Percentiles rank a stretch among this genome's conserved stretches.
These are phyloP conservation scores for Cheirogaleus medius DNA, from an alignment of 2,113 vertebrate species.

Conservation along the genomic window DNA sequence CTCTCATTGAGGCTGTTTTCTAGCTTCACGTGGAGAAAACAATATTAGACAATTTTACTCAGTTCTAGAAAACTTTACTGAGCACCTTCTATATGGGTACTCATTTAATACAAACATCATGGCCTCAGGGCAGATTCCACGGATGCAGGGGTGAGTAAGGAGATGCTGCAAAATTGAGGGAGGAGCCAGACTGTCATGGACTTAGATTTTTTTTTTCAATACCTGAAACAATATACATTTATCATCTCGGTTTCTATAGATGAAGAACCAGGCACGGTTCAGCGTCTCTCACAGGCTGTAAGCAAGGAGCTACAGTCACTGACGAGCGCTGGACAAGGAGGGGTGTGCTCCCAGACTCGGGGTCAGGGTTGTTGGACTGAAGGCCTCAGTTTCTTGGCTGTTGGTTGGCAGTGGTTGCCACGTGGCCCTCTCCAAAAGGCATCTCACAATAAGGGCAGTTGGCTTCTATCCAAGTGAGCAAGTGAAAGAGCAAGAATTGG, in stretches of 20 bases:
- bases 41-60: not conserved
- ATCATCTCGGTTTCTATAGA: not conserved
- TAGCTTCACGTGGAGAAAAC: not conserved
- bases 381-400: not conserved
- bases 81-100: not conserved
- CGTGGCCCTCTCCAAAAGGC: accelerated
- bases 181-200: accelerated
- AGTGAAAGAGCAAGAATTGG: not conserved
- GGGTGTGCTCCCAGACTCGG: not conserved
- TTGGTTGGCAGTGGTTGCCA: not conserved
- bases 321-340: not conserved
- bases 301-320: not conserved
- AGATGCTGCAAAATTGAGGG: accelerated
- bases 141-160: not conserved
- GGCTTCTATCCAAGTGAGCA: not conserved
- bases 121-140: too few species aligned
- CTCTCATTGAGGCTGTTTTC: not conserved
- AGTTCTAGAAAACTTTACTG: not conserved
- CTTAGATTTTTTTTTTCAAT: not conserved
- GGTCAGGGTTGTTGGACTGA: too few species aligned
- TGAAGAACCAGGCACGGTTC: too few species aligned
- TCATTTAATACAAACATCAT: not conserved
- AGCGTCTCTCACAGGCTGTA: not conserved
- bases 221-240: not conserved
- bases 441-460: not conserved